Evolutionary conservation across 2,888 invertebrate species (phyloP).

Genomic region (Neoscelio sp.): DNA sequence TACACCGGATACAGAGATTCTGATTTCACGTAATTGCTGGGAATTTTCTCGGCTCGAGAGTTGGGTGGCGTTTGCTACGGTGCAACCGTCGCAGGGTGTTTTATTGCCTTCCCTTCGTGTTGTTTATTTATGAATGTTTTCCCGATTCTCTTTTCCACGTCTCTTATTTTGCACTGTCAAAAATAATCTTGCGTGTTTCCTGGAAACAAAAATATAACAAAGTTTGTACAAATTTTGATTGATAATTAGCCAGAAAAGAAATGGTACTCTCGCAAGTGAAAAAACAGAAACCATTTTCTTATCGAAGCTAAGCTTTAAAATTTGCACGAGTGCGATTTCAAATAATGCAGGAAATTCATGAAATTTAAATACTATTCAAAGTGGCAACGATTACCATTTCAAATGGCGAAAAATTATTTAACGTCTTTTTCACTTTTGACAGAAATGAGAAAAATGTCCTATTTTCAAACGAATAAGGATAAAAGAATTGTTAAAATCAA

Average conservation of each 20-base stretch:
- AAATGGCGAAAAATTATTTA: constrained; percentile 37
- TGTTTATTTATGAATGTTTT: constrained; percentile 1
- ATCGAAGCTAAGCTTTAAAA: constrained; percentile 29
- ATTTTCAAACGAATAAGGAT: too few species aligned
- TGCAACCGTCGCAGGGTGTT: not conserved
- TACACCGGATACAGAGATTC: constrained; percentile 20
- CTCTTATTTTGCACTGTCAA: not conserved
- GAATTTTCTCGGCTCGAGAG: not conserved
- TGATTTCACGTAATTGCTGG: constrained; percentile 22
- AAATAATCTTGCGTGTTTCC: not conserved
- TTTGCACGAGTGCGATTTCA: constrained; percentile 29
- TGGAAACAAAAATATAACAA: too few species aligned
- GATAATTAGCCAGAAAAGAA: constrained; percentile 3
- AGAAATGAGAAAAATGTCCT: constrained; percentile 2
- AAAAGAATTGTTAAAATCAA: too few species aligned
- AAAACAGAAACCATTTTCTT: constrained; percentile 20
- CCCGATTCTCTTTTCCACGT: constrained; percentile 2
- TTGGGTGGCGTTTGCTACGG: too few species aligned
- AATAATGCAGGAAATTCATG: constrained; percentile 36
- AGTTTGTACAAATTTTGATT: too few species aligned
- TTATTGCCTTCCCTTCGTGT: constrained; percentile 22
- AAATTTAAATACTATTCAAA: constrained; percentile 33
- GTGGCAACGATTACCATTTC: constrained; percentile 22
- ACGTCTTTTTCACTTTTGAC: constrained; percentile 1
- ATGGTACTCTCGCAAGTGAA: not conserved